Percentiles rank a stretch among this genome's conserved stretches.
Conservation (phyloP, 2,113 vertebrate species). For the Bujurquina vittata region DNA sequence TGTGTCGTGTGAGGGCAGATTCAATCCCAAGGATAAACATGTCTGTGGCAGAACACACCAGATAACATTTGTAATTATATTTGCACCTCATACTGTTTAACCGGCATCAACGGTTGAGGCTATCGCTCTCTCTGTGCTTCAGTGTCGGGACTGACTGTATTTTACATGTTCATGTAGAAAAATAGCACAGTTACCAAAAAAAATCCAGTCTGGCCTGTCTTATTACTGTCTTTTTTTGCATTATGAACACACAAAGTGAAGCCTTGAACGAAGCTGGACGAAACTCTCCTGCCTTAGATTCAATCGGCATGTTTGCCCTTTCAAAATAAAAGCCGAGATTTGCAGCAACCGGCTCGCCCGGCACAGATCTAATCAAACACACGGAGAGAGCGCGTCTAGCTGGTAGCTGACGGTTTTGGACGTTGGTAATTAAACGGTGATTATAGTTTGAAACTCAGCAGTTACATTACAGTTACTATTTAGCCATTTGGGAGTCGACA, state of each 20-base stretch:
- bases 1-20: background rate
- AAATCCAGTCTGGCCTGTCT: background rate
- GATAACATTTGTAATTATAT: background rate
- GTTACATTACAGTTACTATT: background rate
- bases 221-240: constrained; percentile 27
- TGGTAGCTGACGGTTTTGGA: background rate
- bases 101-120: fast-evolving
- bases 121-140: background rate
- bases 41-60: background rate
- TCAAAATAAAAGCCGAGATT: background rate
- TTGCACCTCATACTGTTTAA: background rate
- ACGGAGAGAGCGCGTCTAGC: background rate
- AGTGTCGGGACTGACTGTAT: background rate
- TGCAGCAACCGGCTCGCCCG: background rate
- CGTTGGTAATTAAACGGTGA: background rate
- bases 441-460: background rate
- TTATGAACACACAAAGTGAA: background rate
- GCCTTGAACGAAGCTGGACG: constrained; percentile 7
- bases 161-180: background rate
- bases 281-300: background rate
- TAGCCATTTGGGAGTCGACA: background rate
- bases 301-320: background rate
- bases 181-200: background rate
- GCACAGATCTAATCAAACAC: background rate
- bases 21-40: background rate